Base-by-base conservation (phyloP, 2,113 vertebrate species). In the Brienomyrus brachyistius region DNA sequence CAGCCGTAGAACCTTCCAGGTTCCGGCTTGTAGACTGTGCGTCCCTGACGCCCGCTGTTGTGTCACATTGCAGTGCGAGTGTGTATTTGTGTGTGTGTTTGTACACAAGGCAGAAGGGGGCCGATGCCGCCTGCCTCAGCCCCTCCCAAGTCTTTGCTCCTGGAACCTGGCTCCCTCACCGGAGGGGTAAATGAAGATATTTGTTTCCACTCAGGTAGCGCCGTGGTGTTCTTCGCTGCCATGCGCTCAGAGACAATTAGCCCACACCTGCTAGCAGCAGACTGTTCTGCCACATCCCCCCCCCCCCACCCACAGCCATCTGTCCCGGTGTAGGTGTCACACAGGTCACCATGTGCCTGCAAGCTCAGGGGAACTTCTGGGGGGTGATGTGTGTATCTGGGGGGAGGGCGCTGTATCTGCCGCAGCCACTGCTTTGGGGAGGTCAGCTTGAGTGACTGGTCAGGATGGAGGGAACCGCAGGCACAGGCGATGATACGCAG, bases 211-310 rank as follows among this genome's bases (percentile, higher is more conserved):
- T 93, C 93, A 89, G 92, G 92, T 94, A 94, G 92, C 92, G 90
- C 92, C 91, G 92, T 92, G 94, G 93, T 93, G 92, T 94, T 94
- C 95, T 94, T 95, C 94, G 92, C 92, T 94, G 94, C 95, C 92
- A 52, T 95, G 94, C 93, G 95, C 93, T 94, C 94, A 94, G 93
- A 94, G 94, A 95, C 95, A 94, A 95, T 96, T 96, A 95, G 95
- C 93, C 95, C 95, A 95, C 95, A 96, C 95, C 95, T 96, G 94
- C 94, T 95, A 94, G 92, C 89, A 92, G 92, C 95, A 97, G 95
- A 96, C 96, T 96, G 95, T 94, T 95, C 94, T 95, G 93, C 94
- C 95, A 95, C 95, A 95, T 94, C 95, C 93, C 93, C 93, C 94
- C 93, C 94, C 93, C 93, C 90, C 74, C 50, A 6, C 54, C 52